Conservation (phyloP, 2,888 invertebrate genomes). For the Orthosia cruda region DNA sequence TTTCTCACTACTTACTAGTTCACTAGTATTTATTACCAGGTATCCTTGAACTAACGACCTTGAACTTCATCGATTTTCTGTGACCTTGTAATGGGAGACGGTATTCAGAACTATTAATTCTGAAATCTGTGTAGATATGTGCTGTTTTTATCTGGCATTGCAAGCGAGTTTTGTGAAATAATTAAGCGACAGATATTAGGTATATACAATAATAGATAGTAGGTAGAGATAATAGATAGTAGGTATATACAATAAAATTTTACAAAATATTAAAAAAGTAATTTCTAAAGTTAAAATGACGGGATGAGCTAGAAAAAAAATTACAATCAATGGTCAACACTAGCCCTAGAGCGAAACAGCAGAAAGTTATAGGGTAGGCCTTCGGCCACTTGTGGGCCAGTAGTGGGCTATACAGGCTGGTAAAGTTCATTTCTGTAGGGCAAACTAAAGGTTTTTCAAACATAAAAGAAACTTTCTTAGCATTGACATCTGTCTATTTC, state of each 20-base stretch:
- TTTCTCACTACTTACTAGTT: constrained; percentile 32
- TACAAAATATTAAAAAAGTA: too few species aligned
- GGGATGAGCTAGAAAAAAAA: not conserved
- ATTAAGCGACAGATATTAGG: too few species aligned
- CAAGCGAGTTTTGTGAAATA: not conserved
- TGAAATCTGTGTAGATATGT: constrained; percentile 25
- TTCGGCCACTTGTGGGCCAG: not conserved
- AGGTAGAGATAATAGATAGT: too few species aligned
- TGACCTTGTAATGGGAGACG: constrained; percentile 45
- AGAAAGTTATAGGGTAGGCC: too few species aligned
- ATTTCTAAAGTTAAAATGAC: not conserved
- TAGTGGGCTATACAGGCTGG: not conserved
- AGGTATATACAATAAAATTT: not conserved
- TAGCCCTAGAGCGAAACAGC: too few species aligned
- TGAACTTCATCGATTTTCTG: constrained; percentile 69
- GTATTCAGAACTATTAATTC: constrained; percentile 6
- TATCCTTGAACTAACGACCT: constrained; percentile 62
- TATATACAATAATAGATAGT: not conserved
- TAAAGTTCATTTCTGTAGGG: not conserved
- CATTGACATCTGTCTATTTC: too few species aligned
- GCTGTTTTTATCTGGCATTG: not conserved
- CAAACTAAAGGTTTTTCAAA: not conserved
- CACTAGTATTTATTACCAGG: constrained; percentile 39
- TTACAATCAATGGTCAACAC: too few species aligned
- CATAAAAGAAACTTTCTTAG: not conserved